Percentiles rank a stretch among this genome's conserved stretches.
Evolutionary conservation across 2,888 invertebrate species (phyloP).

Genomic region (Metacarcinus magister): DNA sequence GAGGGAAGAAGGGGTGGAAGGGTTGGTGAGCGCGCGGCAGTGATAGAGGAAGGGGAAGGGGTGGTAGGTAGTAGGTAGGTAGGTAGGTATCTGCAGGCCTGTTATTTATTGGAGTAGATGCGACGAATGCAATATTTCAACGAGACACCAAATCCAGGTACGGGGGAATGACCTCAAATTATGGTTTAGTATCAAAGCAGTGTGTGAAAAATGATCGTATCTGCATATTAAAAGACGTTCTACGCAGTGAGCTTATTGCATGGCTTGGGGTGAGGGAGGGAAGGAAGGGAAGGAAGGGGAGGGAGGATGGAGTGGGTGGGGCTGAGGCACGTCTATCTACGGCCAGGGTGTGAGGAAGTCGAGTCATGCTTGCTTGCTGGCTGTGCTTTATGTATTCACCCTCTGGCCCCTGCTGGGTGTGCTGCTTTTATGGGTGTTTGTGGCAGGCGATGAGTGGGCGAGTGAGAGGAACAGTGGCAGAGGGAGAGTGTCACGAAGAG

Average conservation of each 20-base stretch:
- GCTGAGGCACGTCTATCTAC: background rate
- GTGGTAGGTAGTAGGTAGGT: background rate
- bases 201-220: background rate
- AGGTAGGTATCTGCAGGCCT: background rate
- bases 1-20: background rate
- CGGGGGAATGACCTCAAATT: too few relatives aligned
- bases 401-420: background rate
- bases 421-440: background rate
- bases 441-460: background rate
- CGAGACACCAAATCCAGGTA: too few relatives aligned
- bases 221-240: background rate
- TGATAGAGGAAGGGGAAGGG: background rate
- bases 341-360: background rate
- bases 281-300: background rate
- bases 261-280: background rate
- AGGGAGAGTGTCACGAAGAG: background rate
- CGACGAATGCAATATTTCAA: background rate
- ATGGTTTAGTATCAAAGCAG: background rate
- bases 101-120: background rate
- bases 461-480: background rate
- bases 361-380: conserved; percentile 33
- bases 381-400: background rate
- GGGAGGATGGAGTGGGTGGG: background rate
- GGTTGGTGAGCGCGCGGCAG: background rate
- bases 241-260: background rate